Evolutionary conservation across 2,888 invertebrate genomes (phyloP), one percentile per base, ranked within the genome.

Genomic region (Drosophila acutilabella): DNA sequence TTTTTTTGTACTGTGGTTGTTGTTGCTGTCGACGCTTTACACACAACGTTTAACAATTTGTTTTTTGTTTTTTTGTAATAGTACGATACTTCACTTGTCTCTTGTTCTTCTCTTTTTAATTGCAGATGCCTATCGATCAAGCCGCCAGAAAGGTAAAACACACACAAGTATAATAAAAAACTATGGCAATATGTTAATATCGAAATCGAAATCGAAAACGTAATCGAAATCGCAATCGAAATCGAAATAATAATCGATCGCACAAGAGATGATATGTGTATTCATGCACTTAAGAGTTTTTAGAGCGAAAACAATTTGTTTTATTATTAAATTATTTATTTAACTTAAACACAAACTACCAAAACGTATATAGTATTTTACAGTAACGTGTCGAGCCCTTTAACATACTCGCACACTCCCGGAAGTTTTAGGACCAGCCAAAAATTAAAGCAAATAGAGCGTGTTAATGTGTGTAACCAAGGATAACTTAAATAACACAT

Each of bases 51-150:
- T 78, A 67, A 81, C 64, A 71, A 70, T 71, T 70, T 30, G 65
- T 70, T 64, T 57, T 69, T 50, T 20, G 42, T 57, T 67, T 45
- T 36, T 59, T 41, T 47, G 41, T 30, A 71, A 79, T 81, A 42
- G 57, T 20, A 67, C 52, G 53, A 75, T 93, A 90, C 93, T 93
- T 92, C 93, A 93, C 94, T 94, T 83, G 81, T 88, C 79, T 90
- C 86, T 89, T 90, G 90, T 88, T 89, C 93, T 94, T 89, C 93
- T 94, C 90, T 94, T 94, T 94, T 94, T 94, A 94, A 94, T 95
- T 95, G 93, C 95, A 95, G 95, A 94, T 95, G 95, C 94, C 94
- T 95, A 94, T 95, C 95, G 94, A 94, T 95, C 94, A 95, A 95
- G 94, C 95, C 95, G 94, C 95, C 94, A 93, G 95, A 95, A 94